Percentiles rank a stretch among this genome's conserved stretches.
Evolutionary conservation across 2,888 invertebrate genomes (phyloP).

Genomic region (Phasia obesa): DNA sequence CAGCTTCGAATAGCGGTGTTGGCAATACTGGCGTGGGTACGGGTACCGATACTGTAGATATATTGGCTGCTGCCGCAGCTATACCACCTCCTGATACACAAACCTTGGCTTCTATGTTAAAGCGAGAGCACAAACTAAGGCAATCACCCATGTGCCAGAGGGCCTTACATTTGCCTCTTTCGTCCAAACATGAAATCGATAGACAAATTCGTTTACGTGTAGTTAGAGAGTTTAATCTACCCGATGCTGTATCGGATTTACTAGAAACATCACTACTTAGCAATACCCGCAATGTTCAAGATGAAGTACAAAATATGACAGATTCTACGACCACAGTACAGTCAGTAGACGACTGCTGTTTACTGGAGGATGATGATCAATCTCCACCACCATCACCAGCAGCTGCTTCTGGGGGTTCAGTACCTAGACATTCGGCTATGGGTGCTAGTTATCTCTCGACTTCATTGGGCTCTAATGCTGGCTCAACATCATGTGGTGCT

Average conservation of each 20-base stretch:
- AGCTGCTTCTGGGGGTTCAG: slow-evolving; percentile 75
- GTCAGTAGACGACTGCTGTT: slow-evolving; percentile 77
- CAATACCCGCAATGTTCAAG: slow-evolving; percentile 70
- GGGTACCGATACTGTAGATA: slow-evolving; percentile 85
- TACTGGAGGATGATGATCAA: slow-evolving; percentile 79
- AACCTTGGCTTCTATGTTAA: slow-evolving; percentile 90
- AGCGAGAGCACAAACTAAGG: slow-evolving; percentile 92
- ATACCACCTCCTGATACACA: slow-evolving; percentile 90
- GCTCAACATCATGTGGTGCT: slow-evolving; percentile 69
- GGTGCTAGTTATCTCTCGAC: slow-evolving; percentile 79
- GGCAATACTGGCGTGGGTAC: slow-evolving; percentile 74
- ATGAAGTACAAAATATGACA: slow-evolving; percentile 73
- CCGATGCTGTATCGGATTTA: slow-evolving; percentile 92
- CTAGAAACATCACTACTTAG: slow-evolving; percentile 84
- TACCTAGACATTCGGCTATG: slow-evolving; percentile 75
- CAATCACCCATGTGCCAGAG: slow-evolving; percentile 90
- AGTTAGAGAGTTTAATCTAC: slow-evolving; percentile 96
- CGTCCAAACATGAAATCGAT: slow-evolving; percentile 90
- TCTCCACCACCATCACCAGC: slow-evolving; percentile 83
- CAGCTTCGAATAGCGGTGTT: slow-evolving; percentile 76
- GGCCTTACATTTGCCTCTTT: slow-evolving; percentile 89
- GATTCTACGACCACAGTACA: slow-evolving; percentile 75
- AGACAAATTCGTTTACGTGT: slow-evolving; percentile 93
- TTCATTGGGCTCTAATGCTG: slow-evolving; percentile 72
- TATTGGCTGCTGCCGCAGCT: slow-evolving; percentile 86